Percentiles rank a stretch among this genome's conserved stretches.
Evolutionary conservation across 2,113 vertebrate species (phyloP).

Genomic region (Hemiprocne comata): DNA sequence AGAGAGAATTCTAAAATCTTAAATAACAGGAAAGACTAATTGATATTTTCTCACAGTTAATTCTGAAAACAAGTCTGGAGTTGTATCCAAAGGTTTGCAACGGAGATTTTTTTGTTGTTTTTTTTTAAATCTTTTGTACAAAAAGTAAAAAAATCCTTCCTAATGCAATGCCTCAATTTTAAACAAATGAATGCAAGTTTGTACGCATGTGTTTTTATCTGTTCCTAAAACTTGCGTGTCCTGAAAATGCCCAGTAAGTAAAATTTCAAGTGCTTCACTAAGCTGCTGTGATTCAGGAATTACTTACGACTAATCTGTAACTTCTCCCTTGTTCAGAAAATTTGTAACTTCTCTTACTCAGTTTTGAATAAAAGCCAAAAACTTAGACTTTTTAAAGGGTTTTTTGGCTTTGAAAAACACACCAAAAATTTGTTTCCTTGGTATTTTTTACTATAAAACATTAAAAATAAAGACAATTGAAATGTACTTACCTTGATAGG

Average conservation of each 20-base stretch:
- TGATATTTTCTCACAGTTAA: neutral
- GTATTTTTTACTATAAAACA: neutral
- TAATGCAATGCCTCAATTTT: neutral
- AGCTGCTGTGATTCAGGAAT: neutral
- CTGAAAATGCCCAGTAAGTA: neutral
- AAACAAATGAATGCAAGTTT: neutral
- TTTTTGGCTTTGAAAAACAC: neutral
- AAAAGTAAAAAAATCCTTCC: neutral
- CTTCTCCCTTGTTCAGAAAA: neutral
- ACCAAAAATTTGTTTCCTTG: neutral
- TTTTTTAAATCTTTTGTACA: neutral
- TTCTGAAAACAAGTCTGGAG: neutral
- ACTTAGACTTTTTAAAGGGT: neutral
- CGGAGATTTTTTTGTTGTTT: accelerated
- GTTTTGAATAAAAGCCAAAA: neutral
- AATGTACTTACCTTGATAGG: slow-evolving; percentile 82
- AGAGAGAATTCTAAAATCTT: neutral
- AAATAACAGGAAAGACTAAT: neutral
- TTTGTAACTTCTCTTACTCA: neutral
- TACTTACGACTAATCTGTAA: neutral
- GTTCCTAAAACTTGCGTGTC: neutral
- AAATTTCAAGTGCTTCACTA: neutral
- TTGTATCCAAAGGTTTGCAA: neutral
- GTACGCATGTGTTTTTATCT: neutral
- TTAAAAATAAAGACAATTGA: neutral